A percentile compares a stretch with the other conserved stretches of the same genome.
Evolutionary conservation across 2,888 invertebrate species (phyloP).

Genomic region (Agrotis segetum): DNA sequence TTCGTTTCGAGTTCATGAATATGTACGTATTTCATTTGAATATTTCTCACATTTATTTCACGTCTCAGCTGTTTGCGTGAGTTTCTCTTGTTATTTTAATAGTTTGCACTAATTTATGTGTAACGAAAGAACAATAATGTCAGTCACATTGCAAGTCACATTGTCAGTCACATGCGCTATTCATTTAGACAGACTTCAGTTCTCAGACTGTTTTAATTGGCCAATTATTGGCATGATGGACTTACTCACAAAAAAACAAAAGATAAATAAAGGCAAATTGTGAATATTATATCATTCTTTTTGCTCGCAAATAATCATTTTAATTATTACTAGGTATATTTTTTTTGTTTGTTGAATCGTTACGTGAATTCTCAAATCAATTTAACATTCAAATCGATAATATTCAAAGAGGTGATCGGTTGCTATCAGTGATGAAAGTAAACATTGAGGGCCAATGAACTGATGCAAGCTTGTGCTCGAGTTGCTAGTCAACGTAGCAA

Average conservation of each 20-base stretch:
- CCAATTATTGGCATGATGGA: slow-evolving; percentile 60
- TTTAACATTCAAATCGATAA: not conserved
- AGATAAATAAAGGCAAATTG: slow-evolving; percentile 51
- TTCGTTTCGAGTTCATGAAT: slow-evolving; percentile 43
- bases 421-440: not conserved
- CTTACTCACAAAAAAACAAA: slow-evolving; percentile 34
- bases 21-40: slow-evolving; percentile 44
- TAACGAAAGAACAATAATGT: slow-evolving; percentile 50
- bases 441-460: slow-evolving; percentile 20
- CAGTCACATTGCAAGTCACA: slow-evolving; percentile 76
- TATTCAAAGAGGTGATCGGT: not conserved
- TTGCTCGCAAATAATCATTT: slow-evolving; percentile 13
- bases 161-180: slow-evolving; percentile 69
- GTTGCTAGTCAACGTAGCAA: slow-evolving; percentile 21
- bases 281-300: slow-evolving; percentile 19
- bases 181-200: slow-evolving; percentile 64
- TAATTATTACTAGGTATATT: not conserved
- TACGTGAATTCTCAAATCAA: not conserved
- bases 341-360: not conserved
- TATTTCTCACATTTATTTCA: slow-evolving; percentile 40
- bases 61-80: slow-evolving; percentile 26
- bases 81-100: slow-evolving; percentile 59
- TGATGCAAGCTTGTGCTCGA: slow-evolving; percentile 11
- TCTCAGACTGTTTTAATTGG: slow-evolving; percentile 67
- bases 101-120: slow-evolving; percentile 58